These are phyloP conservation scores for Poeciliopsis turneri DNA, from an alignment of 2,797 vertebrate species.

Conservation along the genomic window DNA sequence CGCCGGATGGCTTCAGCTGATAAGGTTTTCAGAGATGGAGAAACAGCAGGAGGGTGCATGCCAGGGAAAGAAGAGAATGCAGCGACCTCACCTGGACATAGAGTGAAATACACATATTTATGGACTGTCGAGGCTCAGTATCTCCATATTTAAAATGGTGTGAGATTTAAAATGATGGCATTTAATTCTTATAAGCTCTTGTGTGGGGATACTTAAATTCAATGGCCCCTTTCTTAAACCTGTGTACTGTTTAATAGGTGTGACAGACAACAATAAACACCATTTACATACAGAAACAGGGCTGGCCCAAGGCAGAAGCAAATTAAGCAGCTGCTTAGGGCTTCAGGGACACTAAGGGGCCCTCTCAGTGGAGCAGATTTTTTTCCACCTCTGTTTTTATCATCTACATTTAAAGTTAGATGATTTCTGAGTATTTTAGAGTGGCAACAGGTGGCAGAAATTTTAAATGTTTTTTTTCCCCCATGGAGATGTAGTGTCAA, in stretches of 20 bases:
- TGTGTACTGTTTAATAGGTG: neutral
- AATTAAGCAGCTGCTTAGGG: too few species aligned
- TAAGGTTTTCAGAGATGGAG: slow-evolving; percentile 42
- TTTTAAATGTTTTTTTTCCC: neutral
- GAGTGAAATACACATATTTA: slow-evolving; percentile 37
- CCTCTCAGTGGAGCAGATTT: too few species aligned
- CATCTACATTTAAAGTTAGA: neutral
- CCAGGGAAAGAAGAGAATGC: neutral
- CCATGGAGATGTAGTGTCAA: neutral
- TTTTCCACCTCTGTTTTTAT: too few species aligned
- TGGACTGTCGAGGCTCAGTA: neutral
- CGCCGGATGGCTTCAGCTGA: slow-evolving; percentile 51
- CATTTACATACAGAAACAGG: too few species aligned
- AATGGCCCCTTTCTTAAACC: neutral
- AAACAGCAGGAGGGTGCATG: slow-evolving; percentile 26
- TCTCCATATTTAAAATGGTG: neutral
- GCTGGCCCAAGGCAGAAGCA: too few species aligned
- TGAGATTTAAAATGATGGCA: neutral
- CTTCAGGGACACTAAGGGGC: too few species aligned
- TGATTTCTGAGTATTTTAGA: neutral
- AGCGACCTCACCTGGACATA: slow-evolving; percentile 61
- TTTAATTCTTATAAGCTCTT: neutral
- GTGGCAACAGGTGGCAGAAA: neutral
- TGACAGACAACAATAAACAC: neutral
- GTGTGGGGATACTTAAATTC: too few species aligned